Evolutionary conservation across 2,113 vertebrate genomes (phyloP).

Genomic region (Cottus gobio): DNA sequence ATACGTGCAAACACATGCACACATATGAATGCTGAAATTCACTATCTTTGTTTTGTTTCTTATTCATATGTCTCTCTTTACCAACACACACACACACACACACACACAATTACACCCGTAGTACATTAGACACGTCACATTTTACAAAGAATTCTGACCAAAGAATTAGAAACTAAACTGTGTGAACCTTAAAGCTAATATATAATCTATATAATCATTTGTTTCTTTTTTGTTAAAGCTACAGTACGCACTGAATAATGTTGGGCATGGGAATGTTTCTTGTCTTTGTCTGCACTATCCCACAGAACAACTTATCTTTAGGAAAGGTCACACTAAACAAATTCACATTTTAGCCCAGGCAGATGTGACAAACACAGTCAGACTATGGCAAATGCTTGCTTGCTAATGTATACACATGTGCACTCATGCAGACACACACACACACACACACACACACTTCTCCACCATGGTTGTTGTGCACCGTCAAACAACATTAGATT

Average conservation of each 20-base stretch:
- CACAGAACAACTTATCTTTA: constrained; percentile 11
- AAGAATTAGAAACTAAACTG: not conserved
- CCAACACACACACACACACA: not conserved
- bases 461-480: constrained; percentile 58
- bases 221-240: not conserved
- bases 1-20: constrained; percentile 41
- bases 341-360: constrained; percentile 21
- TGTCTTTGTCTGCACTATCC: not conserved
- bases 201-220: not conserved
- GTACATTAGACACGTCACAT: not conserved
- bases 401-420: constrained; percentile 29
- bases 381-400: constrained; percentile 16
- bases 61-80: not conserved
- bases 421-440: not conserved
- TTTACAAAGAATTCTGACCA: not conserved
- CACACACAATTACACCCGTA: not conserved
- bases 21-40: not conserved
- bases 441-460: constrained; percentile 50
- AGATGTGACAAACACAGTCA: constrained; percentile 45
- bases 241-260: not conserved
- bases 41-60: constrained; percentile 12
- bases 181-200: not conserved
- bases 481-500: constrained; percentile 77
- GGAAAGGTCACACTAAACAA: constrained; percentile 49
- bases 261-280: not conserved